Conservation (phyloP, 2,113 vertebrate genomes). For the Columba livia region DNA sequence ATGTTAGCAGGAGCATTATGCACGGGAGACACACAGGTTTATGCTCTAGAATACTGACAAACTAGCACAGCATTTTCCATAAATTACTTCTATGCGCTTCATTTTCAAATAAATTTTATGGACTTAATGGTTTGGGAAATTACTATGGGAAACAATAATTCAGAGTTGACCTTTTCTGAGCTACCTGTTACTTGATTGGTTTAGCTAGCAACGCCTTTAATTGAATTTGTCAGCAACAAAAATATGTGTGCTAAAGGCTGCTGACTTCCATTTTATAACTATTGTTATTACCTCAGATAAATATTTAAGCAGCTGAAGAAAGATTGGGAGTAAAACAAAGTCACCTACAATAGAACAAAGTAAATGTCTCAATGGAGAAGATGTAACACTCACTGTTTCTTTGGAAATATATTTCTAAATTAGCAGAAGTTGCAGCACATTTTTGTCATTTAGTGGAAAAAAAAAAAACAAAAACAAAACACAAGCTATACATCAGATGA, state of each 20-base stretch:
- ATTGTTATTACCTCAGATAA: constrained; percentile 64
- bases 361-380: neutral
- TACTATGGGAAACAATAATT: constrained; percentile 71
- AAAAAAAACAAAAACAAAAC: neutral
- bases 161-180: constrained; percentile 65
- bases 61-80: constrained; percentile 24
- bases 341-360: neutral
- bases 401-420: neutral
- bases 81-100: constrained; percentile 68
- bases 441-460: neutral
- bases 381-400: neutral
- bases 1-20: neutral
- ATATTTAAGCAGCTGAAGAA: constrained; percentile 59
- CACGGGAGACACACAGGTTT: neutral
- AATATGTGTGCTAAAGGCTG: constrained; percentile 59
- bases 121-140: constrained; percentile 72
- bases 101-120: constrained; percentile 66
- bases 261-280: constrained; percentile 61
- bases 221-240: constrained; percentile 72
- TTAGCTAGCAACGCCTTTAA: constrained; percentile 60
- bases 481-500: neutral
- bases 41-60: neutral
- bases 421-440: neutral
- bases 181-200: constrained; percentile 54
- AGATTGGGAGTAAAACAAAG: constrained; percentile 11